These are phyloP conservation scores for Agapostemon virescens DNA, from an alignment of 2,888 invertebrate genomes.

Conservation along the genomic window DNA sequence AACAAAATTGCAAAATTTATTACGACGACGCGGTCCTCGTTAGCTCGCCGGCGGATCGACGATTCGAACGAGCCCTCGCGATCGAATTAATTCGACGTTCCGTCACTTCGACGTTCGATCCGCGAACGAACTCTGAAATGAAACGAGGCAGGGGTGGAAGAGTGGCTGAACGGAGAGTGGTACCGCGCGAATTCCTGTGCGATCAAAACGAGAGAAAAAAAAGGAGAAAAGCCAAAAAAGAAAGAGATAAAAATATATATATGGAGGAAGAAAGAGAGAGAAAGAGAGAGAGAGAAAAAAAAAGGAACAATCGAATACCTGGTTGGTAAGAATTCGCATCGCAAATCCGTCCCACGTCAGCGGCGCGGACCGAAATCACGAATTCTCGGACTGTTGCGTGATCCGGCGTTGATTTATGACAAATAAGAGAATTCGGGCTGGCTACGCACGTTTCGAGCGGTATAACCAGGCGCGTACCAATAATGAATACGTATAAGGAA, in stretches of 20 bases:
- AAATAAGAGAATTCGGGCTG: conserved; percentile 74
- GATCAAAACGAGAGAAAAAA: conserved; percentile 32
- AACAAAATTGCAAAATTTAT: conserved; percentile 9
- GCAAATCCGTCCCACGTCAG: conserved; percentile 62
- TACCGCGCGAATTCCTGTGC: conserved; percentile 21
- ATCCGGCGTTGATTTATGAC: conserved; percentile 75
- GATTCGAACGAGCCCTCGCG: conserved; percentile 24
- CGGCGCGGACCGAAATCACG: conserved; percentile 64
- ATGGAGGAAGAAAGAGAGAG: not conserved
- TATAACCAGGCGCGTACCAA: conserved; percentile 75
- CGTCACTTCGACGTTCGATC: conserved; percentile 22
- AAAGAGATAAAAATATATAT: not conserved
- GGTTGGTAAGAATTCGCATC: conserved; percentile 60
- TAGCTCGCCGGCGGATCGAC: not conserved
- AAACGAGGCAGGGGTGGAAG: not conserved
- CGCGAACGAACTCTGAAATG: not conserved
- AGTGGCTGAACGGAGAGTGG: not conserved
- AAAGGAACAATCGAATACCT: conserved; percentile 55
- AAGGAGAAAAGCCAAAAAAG: not conserved
- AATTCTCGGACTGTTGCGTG: conserved; percentile 68
- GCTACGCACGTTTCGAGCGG: conserved; percentile 72
- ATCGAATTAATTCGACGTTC: conserved; percentile 42
- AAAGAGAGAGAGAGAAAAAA: conserved; percentile 3
- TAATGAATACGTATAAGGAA: conserved; percentile 78
- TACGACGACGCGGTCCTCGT: not conserved